Evolutionary conservation across 2,797 vertebrate species (phyloP).

Genomic region (Leptodactylus fallax): DNA sequence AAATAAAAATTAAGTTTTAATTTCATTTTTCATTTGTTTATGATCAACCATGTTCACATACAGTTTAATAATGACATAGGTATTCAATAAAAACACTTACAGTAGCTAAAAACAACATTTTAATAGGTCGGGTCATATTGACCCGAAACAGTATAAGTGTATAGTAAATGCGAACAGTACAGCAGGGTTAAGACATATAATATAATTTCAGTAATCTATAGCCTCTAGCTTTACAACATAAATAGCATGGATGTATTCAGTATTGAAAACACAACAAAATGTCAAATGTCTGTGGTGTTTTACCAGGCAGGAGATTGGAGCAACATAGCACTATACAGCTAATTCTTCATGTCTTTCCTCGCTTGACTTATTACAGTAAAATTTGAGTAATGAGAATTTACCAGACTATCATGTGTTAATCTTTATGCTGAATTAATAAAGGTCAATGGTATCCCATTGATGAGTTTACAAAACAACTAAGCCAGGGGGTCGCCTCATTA

Average conservation of each 20-base stretch:
- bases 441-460: constrained; percentile 45
- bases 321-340: not conserved
- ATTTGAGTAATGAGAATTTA: not conserved
- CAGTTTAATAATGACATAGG: too few species aligned
- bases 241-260: not conserved
- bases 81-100: too few species aligned
- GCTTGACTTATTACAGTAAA: not conserved
- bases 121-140: too few species aligned
- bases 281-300: not conserved
- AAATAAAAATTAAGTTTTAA: too few species aligned
- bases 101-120: too few species aligned
- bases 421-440: constrained; percentile 24
- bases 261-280: not conserved
- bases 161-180: too few species aligned
- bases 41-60: too few species aligned
- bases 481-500: constrained; percentile 52
- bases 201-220: too few species aligned
- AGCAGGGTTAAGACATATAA: too few species aligned
- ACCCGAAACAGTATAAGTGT: too few species aligned
- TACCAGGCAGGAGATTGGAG: not conserved
- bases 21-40: too few species aligned
- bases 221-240: not conserved
- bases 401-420: constrained; percentile 20
- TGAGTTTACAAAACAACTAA: not conserved
- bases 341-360: not conserved